Conservation (phyloP, 2,888 invertebrate species). For the Sesia apiformis region DNA sequence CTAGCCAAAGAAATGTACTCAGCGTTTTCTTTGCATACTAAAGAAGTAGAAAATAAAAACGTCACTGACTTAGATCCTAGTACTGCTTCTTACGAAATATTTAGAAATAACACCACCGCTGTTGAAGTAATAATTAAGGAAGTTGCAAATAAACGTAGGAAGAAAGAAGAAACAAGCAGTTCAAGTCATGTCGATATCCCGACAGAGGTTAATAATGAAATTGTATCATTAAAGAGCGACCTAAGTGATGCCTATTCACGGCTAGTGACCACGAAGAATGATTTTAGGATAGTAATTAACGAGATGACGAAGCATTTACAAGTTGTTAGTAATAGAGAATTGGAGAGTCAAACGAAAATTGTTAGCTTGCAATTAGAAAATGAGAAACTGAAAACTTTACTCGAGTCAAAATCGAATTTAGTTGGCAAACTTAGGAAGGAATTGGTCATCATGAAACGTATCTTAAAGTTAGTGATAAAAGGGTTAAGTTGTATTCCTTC, state of each 20-base stretch:
- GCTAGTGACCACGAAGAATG: constrained; percentile 24
- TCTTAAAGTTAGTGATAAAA: constrained; percentile 41
- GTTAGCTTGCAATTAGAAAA: constrained; percentile 44
- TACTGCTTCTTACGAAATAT: constrained; percentile 33
- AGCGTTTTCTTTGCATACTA: no score
- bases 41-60: no score
- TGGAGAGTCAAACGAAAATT: constrained; percentile 32
- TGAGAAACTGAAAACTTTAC: constrained; percentile 39
- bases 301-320: constrained; percentile 48
- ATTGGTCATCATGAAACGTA: constrained; percentile 32
- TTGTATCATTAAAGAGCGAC: constrained; percentile 29
- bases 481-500: constrained; percentile 25
- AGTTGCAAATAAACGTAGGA: constrained; percentile 26
- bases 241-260: constrained; percentile 26
- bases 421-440: constrained; percentile 42
- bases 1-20: no score
- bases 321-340: constrained; percentile 29
- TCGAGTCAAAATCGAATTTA: constrained; percentile 42
- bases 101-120: constrained; percentile 50
- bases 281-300: constrained; percentile 29
- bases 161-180: constrained; percentile 2
- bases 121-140: constrained; percentile 56
- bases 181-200: constrained; percentile 4
- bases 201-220: constrained; percentile 24
- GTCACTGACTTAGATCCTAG: no score